phyloP scores from a whole-genome alignment of 2,888 invertebrate genomes.

The Tryphoninae sp. region DNA sequence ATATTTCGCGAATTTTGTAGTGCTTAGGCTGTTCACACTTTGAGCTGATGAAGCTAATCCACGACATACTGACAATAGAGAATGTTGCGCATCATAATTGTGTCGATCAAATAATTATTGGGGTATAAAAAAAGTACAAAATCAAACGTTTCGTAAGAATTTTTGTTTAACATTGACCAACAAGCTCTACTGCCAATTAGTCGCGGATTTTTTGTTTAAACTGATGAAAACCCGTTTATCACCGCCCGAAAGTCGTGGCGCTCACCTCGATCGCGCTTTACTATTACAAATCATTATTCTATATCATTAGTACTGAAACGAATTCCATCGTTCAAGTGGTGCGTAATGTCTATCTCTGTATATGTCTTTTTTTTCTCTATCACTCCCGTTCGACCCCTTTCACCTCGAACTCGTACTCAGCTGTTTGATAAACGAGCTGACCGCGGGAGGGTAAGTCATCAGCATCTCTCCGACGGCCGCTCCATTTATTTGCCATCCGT shows the following conservation, averaged over 20 bases:
- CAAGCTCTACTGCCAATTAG: conserved; percentile 29
- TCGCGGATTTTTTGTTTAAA: background rate
- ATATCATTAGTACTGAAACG: conserved; percentile 42
- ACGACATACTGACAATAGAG: conserved; percentile 35
- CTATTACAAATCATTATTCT: conserved; percentile 43
- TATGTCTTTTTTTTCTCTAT: conserved; percentile 80
- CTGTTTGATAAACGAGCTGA: conserved; percentile 94
- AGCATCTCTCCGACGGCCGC: conserved; percentile 73
- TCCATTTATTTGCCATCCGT: conserved; percentile 66
- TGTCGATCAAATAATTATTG: background rate
- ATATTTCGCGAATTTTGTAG: conserved; percentile 47
- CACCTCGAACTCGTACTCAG: conserved; percentile 83
- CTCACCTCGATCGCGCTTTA: conserved; percentile 34
- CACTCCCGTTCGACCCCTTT: conserved; percentile 79
- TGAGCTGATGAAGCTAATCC: conserved; percentile 35
- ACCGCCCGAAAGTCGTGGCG: conserved; percentile 19
- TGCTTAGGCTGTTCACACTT: conserved; percentile 54
- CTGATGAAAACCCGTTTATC: conserved; percentile 23
- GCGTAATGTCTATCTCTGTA: conserved; percentile 80
- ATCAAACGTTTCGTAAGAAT: background rate
- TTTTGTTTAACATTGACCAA: conserved; percentile 5
- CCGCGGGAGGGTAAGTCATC: conserved; percentile 90
- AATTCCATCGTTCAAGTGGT: conserved; percentile 61
- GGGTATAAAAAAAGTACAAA: background rate
- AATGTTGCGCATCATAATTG: conserved; percentile 28